Conservation (phyloP, 2,113 vertebrate species). For the Pelobates fuscus region DNA sequence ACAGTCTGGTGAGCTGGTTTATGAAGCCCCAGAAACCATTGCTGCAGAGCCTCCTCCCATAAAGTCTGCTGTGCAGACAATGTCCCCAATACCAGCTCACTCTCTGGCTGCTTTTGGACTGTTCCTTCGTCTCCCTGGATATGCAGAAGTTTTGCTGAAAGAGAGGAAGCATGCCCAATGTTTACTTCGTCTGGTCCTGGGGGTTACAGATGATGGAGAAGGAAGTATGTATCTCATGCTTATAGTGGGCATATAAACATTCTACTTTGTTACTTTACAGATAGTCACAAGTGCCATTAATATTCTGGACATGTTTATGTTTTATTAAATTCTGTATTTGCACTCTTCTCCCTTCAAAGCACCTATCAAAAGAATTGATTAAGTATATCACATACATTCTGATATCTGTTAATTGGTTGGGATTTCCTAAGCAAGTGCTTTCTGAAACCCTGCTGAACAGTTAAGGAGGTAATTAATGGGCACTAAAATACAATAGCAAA, state of each 20-base stretch:
- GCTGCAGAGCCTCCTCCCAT: constrained; percentile 90
- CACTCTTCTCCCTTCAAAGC: no score
- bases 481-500: no score
- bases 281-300: no score
- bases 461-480: no score
- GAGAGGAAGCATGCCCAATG: constrained; percentile 98
- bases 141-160: constrained; percentile 96
- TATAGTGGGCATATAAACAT: not conserved
- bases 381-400: no score
- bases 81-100: constrained; percentile 96
- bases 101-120: constrained; percentile 96
- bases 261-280: no score
- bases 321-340: no score
- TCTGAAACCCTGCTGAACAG: no score
- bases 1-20: constrained; percentile 93
- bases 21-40: constrained; percentile 94
- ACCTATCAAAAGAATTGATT: no score
- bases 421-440: no score
- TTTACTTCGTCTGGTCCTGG: constrained; percentile 93
- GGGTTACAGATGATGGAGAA: constrained; percentile 97
- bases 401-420: no score
- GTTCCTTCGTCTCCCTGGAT: constrained; percentile 94
- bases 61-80: constrained; percentile 92
- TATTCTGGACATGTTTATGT: no score
- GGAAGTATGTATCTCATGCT: constrained; percentile 86